Percentiles rank a stretch among this genome's conserved stretches.
Evolutionary conservation across 2,113 vertebrate species (phyloP).

Genomic region (Gallinago jamesoni): DNA sequence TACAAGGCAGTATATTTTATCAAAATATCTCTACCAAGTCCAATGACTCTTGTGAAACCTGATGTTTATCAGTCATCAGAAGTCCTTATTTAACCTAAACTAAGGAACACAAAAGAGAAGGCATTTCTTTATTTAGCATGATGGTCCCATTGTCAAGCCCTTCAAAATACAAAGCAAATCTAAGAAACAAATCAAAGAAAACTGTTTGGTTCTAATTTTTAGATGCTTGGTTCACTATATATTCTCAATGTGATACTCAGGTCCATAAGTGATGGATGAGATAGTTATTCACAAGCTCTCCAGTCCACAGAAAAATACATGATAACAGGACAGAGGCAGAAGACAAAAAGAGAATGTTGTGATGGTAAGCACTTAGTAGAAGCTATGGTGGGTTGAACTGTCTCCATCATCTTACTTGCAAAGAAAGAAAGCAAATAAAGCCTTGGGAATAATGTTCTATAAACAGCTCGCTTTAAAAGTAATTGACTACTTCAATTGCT

Average conservation of each 20-base stretch:
- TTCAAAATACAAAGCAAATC: neutral
- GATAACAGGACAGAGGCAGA: neutral
- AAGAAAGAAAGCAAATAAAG: conserved; percentile 9
- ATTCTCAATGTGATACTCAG: neutral
- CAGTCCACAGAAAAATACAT: neutral
- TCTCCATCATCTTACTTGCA: neutral
- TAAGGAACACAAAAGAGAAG: neutral
- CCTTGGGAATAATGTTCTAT: conserved; percentile 16
- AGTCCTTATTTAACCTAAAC: neutral
- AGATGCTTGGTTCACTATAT: neutral
- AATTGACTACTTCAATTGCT: neutral
- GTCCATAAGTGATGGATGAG: neutral
- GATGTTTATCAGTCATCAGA: neutral
- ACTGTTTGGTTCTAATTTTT: neutral
- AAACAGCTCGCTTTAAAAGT: conserved; percentile 30
- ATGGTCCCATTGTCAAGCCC: neutral
- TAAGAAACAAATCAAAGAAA: neutral
- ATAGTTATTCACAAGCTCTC: neutral
- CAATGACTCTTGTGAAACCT: neutral
- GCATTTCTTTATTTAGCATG: neutral
- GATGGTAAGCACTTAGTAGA: neutral
- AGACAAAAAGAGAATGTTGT: neutral
- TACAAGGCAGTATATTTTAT: neutral
- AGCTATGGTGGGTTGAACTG: neutral
- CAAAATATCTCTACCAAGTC: neutral